Conservation (phyloP, 1,140 invertebrate genomes). For the Thaumetopoea pityocampa region DNA sequence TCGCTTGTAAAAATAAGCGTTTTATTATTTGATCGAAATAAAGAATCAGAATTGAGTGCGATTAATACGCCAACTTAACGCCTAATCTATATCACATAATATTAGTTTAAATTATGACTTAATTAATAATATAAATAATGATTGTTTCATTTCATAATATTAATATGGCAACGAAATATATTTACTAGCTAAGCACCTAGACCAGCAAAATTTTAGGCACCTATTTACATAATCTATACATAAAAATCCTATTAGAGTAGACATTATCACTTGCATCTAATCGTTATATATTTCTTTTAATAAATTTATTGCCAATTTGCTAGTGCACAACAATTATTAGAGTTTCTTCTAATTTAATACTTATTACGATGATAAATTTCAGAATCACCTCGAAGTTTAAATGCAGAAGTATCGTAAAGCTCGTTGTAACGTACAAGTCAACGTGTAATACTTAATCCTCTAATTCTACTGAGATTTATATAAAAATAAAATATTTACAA, state of each 20-base stretch:
- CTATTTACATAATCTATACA: slow-evolving; percentile 71
- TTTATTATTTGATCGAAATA: slow-evolving; percentile 15
- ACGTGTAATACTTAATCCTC: slow-evolving; percentile 5
- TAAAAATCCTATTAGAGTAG: slow-evolving; percentile 25
- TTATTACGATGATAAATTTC: slow-evolving; percentile 39
- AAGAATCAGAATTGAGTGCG: slow-evolving; percentile 33
- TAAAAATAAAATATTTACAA: slow-evolving; percentile 63
- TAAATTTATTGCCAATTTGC: slow-evolving; percentile 65
- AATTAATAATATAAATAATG: slow-evolving; percentile 68
- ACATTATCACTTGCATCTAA: slow-evolving; percentile 45
- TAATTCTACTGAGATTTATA: slow-evolving; percentile 29
- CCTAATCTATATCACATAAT: slow-evolving; percentile 63
- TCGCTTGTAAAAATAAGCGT: background rate
- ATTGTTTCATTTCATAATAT: slow-evolving; percentile 67
- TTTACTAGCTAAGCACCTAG: slow-evolving; percentile 71
- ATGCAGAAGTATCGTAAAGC: slow-evolving; percentile 44
- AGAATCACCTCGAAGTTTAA: slow-evolving; percentile 36
- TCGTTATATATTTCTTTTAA: slow-evolving; percentile 48
- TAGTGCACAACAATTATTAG: slow-evolving; percentile 53
- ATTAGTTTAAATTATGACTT: slow-evolving; percentile 67
- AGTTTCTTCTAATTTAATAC: slow-evolving; percentile 47
- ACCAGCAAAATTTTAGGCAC: slow-evolving; percentile 57
- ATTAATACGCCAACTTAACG: slow-evolving; percentile 36
- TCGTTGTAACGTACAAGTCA: slow-evolving; percentile 29
- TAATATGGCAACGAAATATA: slow-evolving; percentile 73